These are phyloP conservation scores for Zophobas morio DNA, from an alignment of 1,140 invertebrate genomes.

Conservation along the genomic window DNA sequence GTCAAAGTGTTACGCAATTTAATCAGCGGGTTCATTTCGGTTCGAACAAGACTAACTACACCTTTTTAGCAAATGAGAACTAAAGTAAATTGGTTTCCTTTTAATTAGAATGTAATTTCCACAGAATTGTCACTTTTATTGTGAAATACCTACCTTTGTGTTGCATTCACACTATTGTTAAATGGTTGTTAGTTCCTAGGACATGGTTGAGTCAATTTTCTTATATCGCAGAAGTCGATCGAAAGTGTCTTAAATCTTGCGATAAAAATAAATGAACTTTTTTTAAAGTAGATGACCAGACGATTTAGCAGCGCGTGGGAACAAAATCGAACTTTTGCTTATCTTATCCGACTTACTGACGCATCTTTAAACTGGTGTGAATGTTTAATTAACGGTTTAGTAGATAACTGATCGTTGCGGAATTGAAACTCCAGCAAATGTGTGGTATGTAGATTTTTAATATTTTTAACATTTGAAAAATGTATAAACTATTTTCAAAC, in stretches of 20 bases:
- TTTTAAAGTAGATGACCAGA: not conserved
- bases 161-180: conserved; percentile 30
- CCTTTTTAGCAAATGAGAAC: too few species aligned
- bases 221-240: too few species aligned
- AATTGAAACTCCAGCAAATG: not conserved
- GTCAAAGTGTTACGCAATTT: conserved; percentile 13
- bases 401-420: conserved; percentile 17
- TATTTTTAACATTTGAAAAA: not conserved
- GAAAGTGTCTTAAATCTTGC: too few species aligned
- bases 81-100: too few species aligned
- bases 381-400: conserved; percentile 52
- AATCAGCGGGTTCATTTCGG: not conserved
- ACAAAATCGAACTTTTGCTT: conserved; percentile 27
- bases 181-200: too few species aligned
- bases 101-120: too few species aligned
- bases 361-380: conserved; percentile 53
- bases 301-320: conserved; percentile 1
- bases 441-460: conserved; percentile 13
- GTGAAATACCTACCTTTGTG: conserved; percentile 1
- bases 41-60: conserved; percentile 1
- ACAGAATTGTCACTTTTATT: conserved; percentile 17
- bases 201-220: too few species aligned
- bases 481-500: not conserved
- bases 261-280: too few species aligned
- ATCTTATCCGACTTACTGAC: conserved; percentile 49